phyloP scores from a whole-genome alignment of 2,888 invertebrate species.

The Chelonus formosanus region DNA sequence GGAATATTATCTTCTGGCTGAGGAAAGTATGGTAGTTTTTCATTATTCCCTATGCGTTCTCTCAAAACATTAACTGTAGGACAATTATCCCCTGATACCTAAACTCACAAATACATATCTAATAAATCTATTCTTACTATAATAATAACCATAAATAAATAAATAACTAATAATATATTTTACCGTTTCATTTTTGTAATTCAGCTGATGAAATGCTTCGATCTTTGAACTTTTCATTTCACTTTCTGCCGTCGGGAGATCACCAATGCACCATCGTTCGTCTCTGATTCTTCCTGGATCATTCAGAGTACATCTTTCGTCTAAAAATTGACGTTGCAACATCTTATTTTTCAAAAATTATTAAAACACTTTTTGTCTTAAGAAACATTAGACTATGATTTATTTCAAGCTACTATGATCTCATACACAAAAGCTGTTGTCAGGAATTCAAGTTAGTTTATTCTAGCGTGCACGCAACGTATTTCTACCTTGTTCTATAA shows the following conservation, averaged over 20 bases:
- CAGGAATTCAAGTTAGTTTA: constrained; percentile 3
- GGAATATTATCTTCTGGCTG: constrained; percentile 68
- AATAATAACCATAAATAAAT: background rate
- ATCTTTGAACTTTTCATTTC: constrained; percentile 26
- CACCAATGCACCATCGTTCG: constrained; percentile 28
- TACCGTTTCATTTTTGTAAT: constrained; percentile 17
- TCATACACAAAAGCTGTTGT: constrained; percentile 7
- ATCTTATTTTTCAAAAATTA: constrained; percentile 30
- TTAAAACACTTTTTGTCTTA: background rate
- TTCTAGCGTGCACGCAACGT: constrained; percentile 1
- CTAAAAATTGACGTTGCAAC: constrained; percentile 44
- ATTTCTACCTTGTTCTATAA: background rate
- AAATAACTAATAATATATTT: background rate
- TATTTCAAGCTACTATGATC: background rate
- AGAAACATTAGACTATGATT: background rate
- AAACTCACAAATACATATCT: background rate
- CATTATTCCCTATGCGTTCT: constrained; percentile 29
- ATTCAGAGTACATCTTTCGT: constrained; percentile 41
- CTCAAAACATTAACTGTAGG: constrained; percentile 37
- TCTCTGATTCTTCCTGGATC: constrained; percentile 41
- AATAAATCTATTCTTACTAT: constrained; percentile 3
- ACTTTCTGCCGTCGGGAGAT: constrained; percentile 21
- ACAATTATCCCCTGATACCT: constrained; percentile 27
- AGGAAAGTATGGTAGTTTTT: constrained; percentile 67
- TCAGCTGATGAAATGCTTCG: constrained; percentile 38